Evolutionary conservation across 2,113 vertebrate genomes (phyloP), one percentile per base, ranked within the genome.

Genomic region (Sardina pilchardus): DNA sequence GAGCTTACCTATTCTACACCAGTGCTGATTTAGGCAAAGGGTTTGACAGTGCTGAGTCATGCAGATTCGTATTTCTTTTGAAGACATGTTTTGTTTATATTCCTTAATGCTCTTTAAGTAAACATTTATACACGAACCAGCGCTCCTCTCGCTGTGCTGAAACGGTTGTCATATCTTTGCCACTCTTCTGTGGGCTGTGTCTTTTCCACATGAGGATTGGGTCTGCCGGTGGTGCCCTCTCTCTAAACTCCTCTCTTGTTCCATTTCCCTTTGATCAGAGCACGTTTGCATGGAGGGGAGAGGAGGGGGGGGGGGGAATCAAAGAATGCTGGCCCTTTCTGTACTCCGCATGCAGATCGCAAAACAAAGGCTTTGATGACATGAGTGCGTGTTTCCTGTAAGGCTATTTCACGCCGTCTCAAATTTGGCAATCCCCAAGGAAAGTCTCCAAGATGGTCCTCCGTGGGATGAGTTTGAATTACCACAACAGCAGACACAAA

Each of bases 351-450:
- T 10, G 63, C 63, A 71, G 26, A 71, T 30, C 16, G 10, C 63
- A 71, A 71, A 71, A 71, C 63, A 71, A 71, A 71, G 63, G n/a
- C 63, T 71, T 53, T 53, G 48, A 53, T 53, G 48, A 53, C 48
- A 53, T 17, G 14, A 53, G 48, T 17, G 48, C 14, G 48, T 19
- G 14, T 53, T 53, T 19, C 26, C 26, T 71, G 63, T 34, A 24
- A 34, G 63, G 63, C n/a, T 71, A 34, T 71, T 71, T 71, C 14
- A 34, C 30, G 63, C 63, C n/a, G 26, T 34, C 26, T 71, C 59
- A 71, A 71, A 71, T 71, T 34, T 71, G 63, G 24, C 9, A 12
- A 12, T 26, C n/a, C 26, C 24, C 26, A 2, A 30, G 8, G 24
- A 71, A 26, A 71, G 26, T 53, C 50, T 53, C 50, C 50, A 71